Percentiles rank a stretch among this genome's conserved stretches.
Evolutionary conservation across 2,113 vertebrate genomes (phyloP).

Genomic region (Capreolus pygargus): DNA sequence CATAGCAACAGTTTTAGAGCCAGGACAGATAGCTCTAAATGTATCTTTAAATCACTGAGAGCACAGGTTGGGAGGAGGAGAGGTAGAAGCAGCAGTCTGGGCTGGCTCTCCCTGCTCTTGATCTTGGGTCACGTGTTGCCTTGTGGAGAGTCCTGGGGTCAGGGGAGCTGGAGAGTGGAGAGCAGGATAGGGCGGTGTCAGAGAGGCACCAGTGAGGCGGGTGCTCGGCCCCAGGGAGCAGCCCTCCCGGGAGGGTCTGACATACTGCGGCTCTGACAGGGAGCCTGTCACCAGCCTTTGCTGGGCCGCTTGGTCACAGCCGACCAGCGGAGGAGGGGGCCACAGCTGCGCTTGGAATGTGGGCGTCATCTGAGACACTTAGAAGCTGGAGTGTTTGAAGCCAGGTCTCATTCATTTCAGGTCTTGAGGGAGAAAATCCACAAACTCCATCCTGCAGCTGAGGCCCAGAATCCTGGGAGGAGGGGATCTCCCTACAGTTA

Average conservation of each 20-base stretch:
- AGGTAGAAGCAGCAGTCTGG: neutral
- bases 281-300: neutral
- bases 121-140: neutral
- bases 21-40: neutral
- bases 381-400: neutral
- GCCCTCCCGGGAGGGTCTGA: neutral
- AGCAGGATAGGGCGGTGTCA: fast-evolving
- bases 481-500: neutral
- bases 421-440: neutral
- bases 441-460: neutral
- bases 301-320: neutral
- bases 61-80: neutral
- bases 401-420: neutral
- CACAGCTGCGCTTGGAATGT: neutral
- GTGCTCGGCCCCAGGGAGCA: neutral
- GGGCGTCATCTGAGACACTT: neutral
- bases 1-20: neutral
- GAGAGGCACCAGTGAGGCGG: neutral
- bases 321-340: neutral
- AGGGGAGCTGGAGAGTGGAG: neutral
- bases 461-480: neutral
- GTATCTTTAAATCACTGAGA: neutral
- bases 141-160: neutral
- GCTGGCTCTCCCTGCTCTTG: neutral
- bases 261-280: neutral